Evolutionary conservation across 1,140 invertebrate genomes (phyloP).

Genomic region (Cherax destructor): DNA sequence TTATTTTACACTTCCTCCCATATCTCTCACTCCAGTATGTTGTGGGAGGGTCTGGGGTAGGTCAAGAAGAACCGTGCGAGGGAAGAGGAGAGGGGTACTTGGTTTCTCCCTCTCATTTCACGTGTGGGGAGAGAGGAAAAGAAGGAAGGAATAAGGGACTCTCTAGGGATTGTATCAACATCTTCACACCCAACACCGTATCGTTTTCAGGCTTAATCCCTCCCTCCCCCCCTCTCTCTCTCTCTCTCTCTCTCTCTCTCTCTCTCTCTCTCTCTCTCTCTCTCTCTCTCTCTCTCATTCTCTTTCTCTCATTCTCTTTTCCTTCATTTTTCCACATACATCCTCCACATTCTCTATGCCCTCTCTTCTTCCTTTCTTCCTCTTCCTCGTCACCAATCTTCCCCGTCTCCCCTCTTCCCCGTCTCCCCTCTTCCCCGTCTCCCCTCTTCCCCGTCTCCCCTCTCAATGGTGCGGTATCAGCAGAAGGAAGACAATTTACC

Average conservation of each 20-base stretch:
- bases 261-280: background rate
- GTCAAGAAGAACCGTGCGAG: background rate
- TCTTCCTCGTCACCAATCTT: background rate
- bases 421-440: background rate
- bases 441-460: background rate
- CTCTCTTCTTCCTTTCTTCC: background rate
- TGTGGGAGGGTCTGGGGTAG: too few species aligned
- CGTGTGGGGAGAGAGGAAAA: background rate
- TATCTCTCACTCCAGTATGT: too few species aligned
- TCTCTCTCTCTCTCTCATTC: too few species aligned
- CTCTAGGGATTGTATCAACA: too few species aligned
- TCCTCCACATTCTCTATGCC: background rate
- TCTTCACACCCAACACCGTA: too few species aligned
- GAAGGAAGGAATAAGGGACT: background rate
- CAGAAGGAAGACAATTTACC: conserved; percentile 4
- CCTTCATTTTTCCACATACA: background rate
- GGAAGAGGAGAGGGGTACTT: background rate
- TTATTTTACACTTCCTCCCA: too few species aligned
- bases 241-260: background rate
- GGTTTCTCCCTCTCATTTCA: background rate
- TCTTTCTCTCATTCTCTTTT: background rate
- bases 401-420: background rate
- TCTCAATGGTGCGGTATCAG: background rate
- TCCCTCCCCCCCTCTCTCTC: background rate
- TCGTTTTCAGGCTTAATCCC: background rate